A percentile compares a stretch with the other conserved stretches of the same genome.
phyloP scores from a whole-genome alignment of 2,888 invertebrate genomes.

The Oxycera nigricornis region DNA sequence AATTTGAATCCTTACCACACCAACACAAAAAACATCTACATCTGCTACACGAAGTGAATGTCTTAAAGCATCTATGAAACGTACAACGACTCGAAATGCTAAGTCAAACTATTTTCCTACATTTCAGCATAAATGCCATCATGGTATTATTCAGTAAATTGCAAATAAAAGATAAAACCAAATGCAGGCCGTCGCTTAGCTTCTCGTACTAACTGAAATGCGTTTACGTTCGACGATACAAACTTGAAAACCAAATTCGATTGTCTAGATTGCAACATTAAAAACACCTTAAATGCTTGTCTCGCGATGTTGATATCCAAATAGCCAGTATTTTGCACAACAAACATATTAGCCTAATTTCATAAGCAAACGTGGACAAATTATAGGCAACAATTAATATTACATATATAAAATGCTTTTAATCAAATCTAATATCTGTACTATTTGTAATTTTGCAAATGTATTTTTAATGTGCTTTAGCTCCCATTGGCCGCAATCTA shows the following conservation, averaged over 20 bases:
- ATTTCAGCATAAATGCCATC: slow-evolving; percentile 46
- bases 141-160: slow-evolving; percentile 39
- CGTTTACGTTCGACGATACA: neutral
- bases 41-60: neutral
- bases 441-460: slow-evolving; percentile 12
- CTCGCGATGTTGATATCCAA: neutral
- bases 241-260: slow-evolving; percentile 25
- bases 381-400: neutral
- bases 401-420: neutral
- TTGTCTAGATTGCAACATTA: neutral
- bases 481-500: slow-evolving; percentile 18
- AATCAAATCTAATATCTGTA: neutral
- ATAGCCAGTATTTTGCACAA: slow-evolving; percentile 10
- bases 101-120: slow-evolving; percentile 42
- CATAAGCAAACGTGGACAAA: slow-evolving; percentile 14
- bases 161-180: slow-evolving; percentile 14
- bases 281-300: neutral
- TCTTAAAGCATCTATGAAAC: neutral
- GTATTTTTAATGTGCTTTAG: slow-evolving; percentile 17
- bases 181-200: slow-evolving; percentile 37
- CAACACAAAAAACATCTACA: neutral
- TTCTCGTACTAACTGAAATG: slow-evolving; percentile 18
- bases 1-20: neutral
- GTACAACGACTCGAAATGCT: neutral
- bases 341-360: slow-evolving; percentile 5